Base-by-base conservation (phyloP, 2,888 invertebrate species). In the Tupiocoris notatus region DNA sequence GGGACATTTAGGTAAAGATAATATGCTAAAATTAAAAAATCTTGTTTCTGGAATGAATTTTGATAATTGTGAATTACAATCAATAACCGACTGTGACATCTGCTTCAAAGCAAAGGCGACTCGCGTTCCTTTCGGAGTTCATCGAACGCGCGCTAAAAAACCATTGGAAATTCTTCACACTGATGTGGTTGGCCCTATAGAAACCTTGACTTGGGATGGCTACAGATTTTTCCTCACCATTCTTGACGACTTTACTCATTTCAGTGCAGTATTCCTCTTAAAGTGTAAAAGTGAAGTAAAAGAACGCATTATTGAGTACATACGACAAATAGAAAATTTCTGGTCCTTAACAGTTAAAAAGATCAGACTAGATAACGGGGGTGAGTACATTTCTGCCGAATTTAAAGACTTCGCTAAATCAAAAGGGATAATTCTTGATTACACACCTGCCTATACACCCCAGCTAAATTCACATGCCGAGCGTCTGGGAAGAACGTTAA, bases 401-500 rank as follows among this genome's bases (percentile, higher is more conserved):
- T 73, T 73, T 22, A 62, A 54, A 54, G 21, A 61, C n/a, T 73
- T 25, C 23, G 61, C 62, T 39, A n/a, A 21, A 6, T 23, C 61
- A 20, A 70, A 70, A 59, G 70, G 70, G 1, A 70, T 70, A 18
- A 25, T 59, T 25, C 18, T 25, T 17, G 73, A 73, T 20, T 73
- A 20, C 17, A 63, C 73, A n/a, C 73, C 73, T 1, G 62, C 73
- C 2, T 22, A 63, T 9, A 73, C 73, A 1, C 63, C 73, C 9
- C 73, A 73, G 23, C 62, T 71, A 20, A 70, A 70, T 17, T 3
- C 70, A 1, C 54, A 67, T 67, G 67, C 67, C 7, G 67, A 67
- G 18, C 9, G 61, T 17, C 39, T 70, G 18, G 61, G 59, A 7
- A 22, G 61, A n/a, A 59, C 70, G 1, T 25, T 70, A 1, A 74